Evolutionary conservation across 2,797 vertebrate species (phyloP).

Genomic region (Rhinichthys osculus): DNA sequence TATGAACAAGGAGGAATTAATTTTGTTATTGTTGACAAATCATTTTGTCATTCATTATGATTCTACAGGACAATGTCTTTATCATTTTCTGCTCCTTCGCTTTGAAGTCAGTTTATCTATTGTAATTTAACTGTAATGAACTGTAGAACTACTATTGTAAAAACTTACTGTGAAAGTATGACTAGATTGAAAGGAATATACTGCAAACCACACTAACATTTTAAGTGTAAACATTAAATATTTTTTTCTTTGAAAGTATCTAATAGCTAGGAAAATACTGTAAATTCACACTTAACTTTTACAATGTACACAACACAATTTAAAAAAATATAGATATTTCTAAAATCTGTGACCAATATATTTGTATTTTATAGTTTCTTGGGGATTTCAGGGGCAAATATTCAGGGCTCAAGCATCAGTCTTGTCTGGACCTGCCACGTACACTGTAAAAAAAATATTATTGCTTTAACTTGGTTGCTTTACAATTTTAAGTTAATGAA

Average conservation of each 20-base stretch:
- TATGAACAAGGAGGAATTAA: not conserved
- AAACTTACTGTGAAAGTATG: not conserved
- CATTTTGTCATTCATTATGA: not conserved
- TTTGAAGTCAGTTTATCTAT: too few species aligned
- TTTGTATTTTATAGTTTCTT: not conserved
- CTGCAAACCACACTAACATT: not conserved
- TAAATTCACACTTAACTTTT: not conserved
- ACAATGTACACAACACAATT: not conserved
- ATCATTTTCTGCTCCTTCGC: not conserved
- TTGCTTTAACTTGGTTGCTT: too few species aligned
- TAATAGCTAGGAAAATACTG: not conserved
- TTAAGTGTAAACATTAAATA: not conserved
- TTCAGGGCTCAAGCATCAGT: too few species aligned
- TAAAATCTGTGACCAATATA: not conserved
- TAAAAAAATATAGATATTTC: not conserved
- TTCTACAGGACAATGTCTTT: conserved; percentile 1
- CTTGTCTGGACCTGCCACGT: too few species aligned
- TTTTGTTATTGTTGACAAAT: not conserved
- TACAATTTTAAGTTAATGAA: too few species aligned
- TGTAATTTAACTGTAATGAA: not conserved
- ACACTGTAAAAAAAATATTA: too few species aligned
- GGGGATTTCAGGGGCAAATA: too few species aligned
- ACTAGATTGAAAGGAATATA: not conserved
- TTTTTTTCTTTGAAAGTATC: not conserved
- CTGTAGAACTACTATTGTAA: not conserved